These are phyloP conservation scores for Protobothrops mucrosquamatus DNA, from an alignment of 2,113 vertebrate genomes.

Conservation along the genomic window DNA sequence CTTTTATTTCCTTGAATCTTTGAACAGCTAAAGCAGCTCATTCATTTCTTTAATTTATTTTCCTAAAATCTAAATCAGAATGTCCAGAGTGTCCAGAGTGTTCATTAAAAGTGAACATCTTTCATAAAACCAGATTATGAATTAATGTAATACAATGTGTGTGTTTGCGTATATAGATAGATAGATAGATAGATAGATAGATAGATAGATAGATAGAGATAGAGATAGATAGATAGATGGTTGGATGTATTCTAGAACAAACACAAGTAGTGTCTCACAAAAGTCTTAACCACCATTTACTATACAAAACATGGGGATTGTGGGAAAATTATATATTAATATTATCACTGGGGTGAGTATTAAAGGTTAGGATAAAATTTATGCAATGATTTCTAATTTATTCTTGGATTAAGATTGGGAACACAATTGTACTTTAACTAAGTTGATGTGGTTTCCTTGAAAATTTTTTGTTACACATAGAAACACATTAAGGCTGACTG, in stretches of 20 bases:
- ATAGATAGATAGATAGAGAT: too few relatives aligned
- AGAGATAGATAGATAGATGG: neutral
- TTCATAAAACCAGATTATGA: neutral
- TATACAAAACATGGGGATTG: slow-evolving; percentile 43
- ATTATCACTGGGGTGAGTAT: neutral
- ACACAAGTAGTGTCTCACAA: slow-evolving; percentile 72
- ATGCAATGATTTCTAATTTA: neutral
- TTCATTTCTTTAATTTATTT: neutral
- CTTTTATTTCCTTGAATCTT: neutral
- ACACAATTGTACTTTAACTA: neutral
- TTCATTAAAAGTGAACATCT: slow-evolving; percentile 11
- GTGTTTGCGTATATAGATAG: neutral
- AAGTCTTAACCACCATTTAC: slow-evolving; percentile 64
- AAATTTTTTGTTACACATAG: neutral
- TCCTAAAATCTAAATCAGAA: neutral
- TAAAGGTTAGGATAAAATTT: neutral
- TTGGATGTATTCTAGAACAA: slow-evolving; percentile 58
- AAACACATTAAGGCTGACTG: neutral
- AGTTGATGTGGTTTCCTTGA: neutral
- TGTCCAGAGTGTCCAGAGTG: neutral
- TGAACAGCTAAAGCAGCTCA: neutral
- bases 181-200: too few relatives aligned
- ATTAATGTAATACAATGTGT: neutral
- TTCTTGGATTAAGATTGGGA: neutral
- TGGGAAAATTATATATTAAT: neutral